Evolutionary conservation across 2,888 invertebrate genomes (phyloP), one percentile per base, ranked within the genome.

Genomic region (Zhuqinia jingwanae): DNA sequence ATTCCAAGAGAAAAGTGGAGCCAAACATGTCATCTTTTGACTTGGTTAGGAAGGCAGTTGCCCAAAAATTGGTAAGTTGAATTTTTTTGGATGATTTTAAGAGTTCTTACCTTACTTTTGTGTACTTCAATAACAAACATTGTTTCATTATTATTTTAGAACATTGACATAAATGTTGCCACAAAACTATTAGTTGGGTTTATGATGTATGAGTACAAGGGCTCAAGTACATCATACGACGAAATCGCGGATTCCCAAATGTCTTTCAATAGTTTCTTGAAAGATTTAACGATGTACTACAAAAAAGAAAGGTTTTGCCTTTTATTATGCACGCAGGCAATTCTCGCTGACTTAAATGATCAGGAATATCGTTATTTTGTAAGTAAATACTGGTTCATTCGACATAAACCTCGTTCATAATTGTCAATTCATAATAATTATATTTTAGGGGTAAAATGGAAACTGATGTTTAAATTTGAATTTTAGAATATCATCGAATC

Each of bases 191-290:
- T 90, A 50, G 78, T 85, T 11, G 83, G 87, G 0, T 90, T 88
- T 78, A 87, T 90, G 68, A 89, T 89, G 89, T 90, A 86, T 65
- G 90, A 90, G 70, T 90, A 89, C 83, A 89, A 88, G 78, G 90
- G 90, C 0, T 78, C 88, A 2, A 75, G 70, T 0, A 89, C 86
- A 0, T 87, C 88, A 0, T 89, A 88, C 25, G 85, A 89, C 15
- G 82, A 88, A 60, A 87, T 90, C 2, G 81, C 89, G 6, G 89
- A 89, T 45, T 88, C 90, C 1, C 87, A 89, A 8, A 47, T 75
- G 50, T 79, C 63, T 10, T 75, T 53, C 30, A 20, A 56, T n/a
- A 11, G n/a, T 0, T 88, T 90, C 42, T n/a, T 90, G 20, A 45
- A 47, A 17, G 85, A 79, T 13, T 27, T 90, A 2, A 78, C 83